Conservation (phyloP, 2,888 invertebrate genomes). For the Apodemia zela region DNA sequence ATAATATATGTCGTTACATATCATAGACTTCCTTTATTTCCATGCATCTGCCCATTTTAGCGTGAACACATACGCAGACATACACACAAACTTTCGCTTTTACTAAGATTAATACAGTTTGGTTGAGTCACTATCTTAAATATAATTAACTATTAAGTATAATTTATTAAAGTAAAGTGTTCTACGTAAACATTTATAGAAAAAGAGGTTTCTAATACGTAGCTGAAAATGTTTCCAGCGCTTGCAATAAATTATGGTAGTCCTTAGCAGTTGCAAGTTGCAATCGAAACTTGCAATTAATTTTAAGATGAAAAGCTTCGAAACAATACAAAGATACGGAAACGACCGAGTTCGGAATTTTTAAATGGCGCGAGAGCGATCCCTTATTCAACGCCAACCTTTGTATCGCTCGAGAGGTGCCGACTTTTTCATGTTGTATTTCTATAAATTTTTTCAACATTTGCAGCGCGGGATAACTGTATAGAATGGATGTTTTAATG, state of each 20-base stretch:
- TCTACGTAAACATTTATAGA: neutral
- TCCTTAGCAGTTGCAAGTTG: slow-evolving; percentile 25
- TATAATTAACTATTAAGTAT: no score
- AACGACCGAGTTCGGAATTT: slow-evolving; percentile 31
- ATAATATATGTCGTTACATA: no score
- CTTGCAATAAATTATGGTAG: slow-evolving; percentile 31
- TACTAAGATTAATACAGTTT: no score
- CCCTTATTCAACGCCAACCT: slow-evolving; percentile 26
- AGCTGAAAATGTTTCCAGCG: neutral
- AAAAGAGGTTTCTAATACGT: neutral
- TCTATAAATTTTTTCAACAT: neutral
- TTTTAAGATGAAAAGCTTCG: slow-evolving; percentile 36
- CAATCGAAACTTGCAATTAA: slow-evolving; percentile 37
- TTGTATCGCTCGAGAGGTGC: slow-evolving; percentile 18
- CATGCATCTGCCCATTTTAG: no score
- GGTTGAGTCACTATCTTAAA: no score
- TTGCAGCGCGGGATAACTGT: neutral
- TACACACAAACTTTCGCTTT: neutral
- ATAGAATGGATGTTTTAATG: slow-evolving; percentile 2
- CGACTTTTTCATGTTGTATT: slow-evolving; percentile 8
- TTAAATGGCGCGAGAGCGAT: slow-evolving; percentile 31
- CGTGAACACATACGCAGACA: neutral
- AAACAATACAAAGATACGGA: slow-evolving; percentile 34
- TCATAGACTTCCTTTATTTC: no score
- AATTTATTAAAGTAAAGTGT: no score